Evolutionary conservation across 92 coral and sea anemone species (phyloP), one percentile per base, ranked within the genome.

Genomic region (Epizoanthus stellaris): DNA sequence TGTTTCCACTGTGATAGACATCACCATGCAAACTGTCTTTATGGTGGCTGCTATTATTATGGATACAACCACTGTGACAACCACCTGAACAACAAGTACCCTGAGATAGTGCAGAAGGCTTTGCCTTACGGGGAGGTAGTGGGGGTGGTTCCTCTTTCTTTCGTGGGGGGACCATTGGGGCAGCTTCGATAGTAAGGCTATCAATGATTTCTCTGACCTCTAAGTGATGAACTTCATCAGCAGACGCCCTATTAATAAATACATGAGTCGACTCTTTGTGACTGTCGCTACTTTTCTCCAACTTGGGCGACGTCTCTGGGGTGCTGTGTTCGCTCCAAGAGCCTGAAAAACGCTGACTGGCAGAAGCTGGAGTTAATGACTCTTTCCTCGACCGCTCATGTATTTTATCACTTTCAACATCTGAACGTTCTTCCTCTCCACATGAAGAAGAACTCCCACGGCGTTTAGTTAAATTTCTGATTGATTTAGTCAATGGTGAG

Each of bases 131-230:
- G 56, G 98, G 98, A 23, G 98, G 98, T 2, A 94, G 87, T 5
- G 98, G 98, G 20, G 98, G 98, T 6, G 98, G 94, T 60, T 92
- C 95, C 42, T 86, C 93, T 52, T 88, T 90, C 77, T 92, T 94
- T 67, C 98, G 89, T 40, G 98, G 98, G 67, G 98, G 98, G 40
- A 94, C 92, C 61, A 87, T 87, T 25, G 98, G 98, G 49, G 98
- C 93, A 19, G 91, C 80, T 62, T 90, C 88, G 25, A 39, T 47
- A 4, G 64, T 12, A 9, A 72, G 3, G 66, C 49, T 82, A 1
- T 58, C 63, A 23, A 34, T 83, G 16, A 85, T 80, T 39, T 81
- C 87, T 54, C 68, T 73, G 3, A 52, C 76, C 11, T 30, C 20
- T 15, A 68, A 67, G 20, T 40, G 52, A 68, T 39, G 30, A 9